Percentiles rank a stretch among this genome's conserved stretches.
Conservation (phyloP, 2,888 invertebrate species). For the Ennomos erosarius region DNA sequence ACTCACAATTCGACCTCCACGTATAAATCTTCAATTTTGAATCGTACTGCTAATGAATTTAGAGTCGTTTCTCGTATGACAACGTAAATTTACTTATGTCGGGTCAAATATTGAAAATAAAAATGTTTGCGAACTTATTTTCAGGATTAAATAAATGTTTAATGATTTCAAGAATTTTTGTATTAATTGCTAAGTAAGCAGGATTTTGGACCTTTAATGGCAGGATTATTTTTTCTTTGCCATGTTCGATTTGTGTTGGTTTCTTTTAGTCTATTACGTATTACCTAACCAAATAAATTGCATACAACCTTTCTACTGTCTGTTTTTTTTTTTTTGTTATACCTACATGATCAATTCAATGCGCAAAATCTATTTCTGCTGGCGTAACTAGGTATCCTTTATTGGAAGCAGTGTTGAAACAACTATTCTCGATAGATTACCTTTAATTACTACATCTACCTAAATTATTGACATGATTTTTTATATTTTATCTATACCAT, state of each 20-base stretch:
- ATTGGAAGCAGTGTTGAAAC: too few relatives aligned
- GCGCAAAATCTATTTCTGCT: too few relatives aligned
- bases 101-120: slow-evolving; percentile 50
- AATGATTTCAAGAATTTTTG: slow-evolving; percentile 44
- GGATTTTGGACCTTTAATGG: neutral
- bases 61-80: slow-evolving; percentile 8
- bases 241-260: neutral
- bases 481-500: too few relatives aligned
- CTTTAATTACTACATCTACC: too few relatives aligned
- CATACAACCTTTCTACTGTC: too few relatives aligned
- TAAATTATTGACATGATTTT: too few relatives aligned
- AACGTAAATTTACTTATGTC: slow-evolving; percentile 17
- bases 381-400: too few relatives aligned
- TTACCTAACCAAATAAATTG: too few relatives aligned
- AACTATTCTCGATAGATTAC: too few relatives aligned
- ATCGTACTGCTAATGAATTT: slow-evolving; percentile 6
- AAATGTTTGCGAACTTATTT: slow-evolving; percentile 50
- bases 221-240: neutral
- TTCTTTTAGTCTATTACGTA: neutral
- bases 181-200: slow-evolving; percentile 24
- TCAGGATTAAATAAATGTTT: slow-evolving; percentile 49
- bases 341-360: too few relatives aligned
- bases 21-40: neutral
- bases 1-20: slow-evolving; percentile 31
- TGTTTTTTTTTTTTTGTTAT: too few relatives aligned